Evolutionary conservation across 2,797 vertebrate species (phyloP).

Genomic region (Xyrichtys novacula): DNA sequence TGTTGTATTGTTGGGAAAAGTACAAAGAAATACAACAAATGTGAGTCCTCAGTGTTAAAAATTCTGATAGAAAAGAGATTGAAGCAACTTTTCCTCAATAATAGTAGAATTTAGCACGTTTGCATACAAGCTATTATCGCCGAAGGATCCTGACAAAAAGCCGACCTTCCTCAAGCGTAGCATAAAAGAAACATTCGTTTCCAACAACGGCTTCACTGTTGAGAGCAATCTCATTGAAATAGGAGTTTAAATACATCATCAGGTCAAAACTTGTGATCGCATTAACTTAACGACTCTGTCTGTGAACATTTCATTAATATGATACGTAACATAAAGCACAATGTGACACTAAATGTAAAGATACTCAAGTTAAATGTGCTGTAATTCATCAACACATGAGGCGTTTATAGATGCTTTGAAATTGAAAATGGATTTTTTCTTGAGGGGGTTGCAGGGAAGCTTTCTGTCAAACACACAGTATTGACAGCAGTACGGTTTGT

Average conservation of each 20-base stretch:
- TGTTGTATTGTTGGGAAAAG: no score
- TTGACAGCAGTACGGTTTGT: background rate
- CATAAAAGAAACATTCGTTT: no score
- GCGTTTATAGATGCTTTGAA: background rate
- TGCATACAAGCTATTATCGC: no score
- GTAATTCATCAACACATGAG: background rate
- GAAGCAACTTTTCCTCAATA: no score
- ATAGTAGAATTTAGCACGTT: no score
- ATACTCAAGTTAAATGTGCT: background rate
- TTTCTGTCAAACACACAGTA: background rate
- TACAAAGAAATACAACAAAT: no score
- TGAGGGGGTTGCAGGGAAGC: background rate
- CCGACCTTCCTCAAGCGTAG: no score
- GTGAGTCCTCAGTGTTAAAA: no score
- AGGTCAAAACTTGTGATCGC: background rate
- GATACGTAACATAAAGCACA: background rate
- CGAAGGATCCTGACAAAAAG: no score
- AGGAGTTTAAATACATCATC: constrained; percentile 7
- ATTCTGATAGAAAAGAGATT: no score
- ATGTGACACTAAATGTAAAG: background rate
- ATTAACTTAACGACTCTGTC: background rate
- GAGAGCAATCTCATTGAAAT: no score
- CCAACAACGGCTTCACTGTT: no score
- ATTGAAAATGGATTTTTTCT: constrained; percentile 14
- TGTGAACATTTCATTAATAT: background rate